These are phyloP conservation scores for Caenorhabditis sp. DNA, from an alignment of 2,888 invertebrate genomes.

Conservation along the genomic window DNA sequence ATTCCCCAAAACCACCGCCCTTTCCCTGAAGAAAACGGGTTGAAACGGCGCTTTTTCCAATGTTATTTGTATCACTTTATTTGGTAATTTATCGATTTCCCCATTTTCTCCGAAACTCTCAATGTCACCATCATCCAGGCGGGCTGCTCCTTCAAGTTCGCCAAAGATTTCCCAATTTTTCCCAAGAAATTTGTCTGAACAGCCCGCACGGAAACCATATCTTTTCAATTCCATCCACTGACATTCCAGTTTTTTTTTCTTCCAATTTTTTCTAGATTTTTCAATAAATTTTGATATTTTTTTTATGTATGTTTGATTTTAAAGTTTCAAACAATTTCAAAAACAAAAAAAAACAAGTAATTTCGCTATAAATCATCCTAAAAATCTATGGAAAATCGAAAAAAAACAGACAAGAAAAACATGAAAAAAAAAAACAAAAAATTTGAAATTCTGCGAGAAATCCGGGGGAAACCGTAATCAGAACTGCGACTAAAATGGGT, in stretches of 20 bases:
- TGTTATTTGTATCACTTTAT: slow-evolving; percentile 5
- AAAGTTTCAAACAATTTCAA: slow-evolving; percentile 19
- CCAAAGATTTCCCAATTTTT: not conserved
- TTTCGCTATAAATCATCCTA: slow-evolving; percentile 12
- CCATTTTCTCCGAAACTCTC: not conserved
- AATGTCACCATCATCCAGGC: slow-evolving; percentile 50
- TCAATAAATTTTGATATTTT: slow-evolving; percentile 18
- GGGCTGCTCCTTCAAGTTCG: slow-evolving; percentile 32
- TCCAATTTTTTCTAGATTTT: slow-evolving; percentile 16
- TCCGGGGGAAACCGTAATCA: slow-evolving; percentile 25
- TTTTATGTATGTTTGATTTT: not conserved
- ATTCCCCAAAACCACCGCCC: slow-evolving; percentile 17
- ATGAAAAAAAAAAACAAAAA: slow-evolving; percentile 5
- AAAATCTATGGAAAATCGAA: slow-evolving; percentile 13
- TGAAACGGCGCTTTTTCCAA: slow-evolving; percentile 17
- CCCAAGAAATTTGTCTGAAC: slow-evolving; percentile 25
- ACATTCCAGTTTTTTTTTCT: slow-evolving; percentile 52
- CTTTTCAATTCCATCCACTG: slow-evolving; percentile 58
- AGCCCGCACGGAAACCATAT: slow-evolving; percentile 60
- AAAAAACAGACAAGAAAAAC: slow-evolving; percentile 29
- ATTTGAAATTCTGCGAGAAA: not conserved
- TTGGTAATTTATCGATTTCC: slow-evolving; percentile 10
- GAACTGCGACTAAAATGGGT: slow-evolving; percentile 18
- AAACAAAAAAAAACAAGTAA: slow-evolving; percentile 12
- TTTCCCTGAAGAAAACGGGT: slow-evolving; percentile 21